Conservation (phyloP, 2,113 vertebrate genomes). For the Pterocles burchelli region DNA sequence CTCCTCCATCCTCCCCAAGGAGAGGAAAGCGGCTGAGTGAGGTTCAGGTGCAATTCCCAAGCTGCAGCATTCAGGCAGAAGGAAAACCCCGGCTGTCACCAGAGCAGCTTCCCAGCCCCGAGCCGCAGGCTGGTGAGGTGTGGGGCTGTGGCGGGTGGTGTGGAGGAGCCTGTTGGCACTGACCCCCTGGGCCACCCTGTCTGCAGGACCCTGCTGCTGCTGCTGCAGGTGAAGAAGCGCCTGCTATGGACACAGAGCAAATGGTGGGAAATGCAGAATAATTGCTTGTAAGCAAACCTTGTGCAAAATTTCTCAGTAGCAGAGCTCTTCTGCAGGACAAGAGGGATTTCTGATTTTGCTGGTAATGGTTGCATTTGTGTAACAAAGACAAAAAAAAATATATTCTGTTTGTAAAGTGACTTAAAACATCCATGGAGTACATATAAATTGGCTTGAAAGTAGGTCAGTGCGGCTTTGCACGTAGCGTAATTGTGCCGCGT, state of each 20-base stretch:
- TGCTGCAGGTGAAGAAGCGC: background rate
- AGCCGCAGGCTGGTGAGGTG: fast-evolving
- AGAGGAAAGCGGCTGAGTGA: fast-evolving
- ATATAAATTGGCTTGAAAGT: slow-evolving; percentile 54
- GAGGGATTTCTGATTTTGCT: slow-evolving; percentile 1
- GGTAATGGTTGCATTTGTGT: slow-evolving; percentile 26
- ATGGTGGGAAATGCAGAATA: background rate
- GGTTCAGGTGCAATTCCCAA: background rate
- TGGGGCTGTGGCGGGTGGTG: fast-evolving
- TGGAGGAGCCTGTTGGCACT: background rate
- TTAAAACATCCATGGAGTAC: slow-evolving; percentile 11
- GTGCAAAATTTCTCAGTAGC: background rate
- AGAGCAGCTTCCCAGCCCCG: too few species aligned
- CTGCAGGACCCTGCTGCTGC: background rate
- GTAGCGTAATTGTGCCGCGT: background rate
- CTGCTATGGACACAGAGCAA: too few species aligned
- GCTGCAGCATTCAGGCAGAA: too few species aligned
- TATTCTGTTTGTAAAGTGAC: slow-evolving; percentile 29
- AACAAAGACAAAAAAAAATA: slow-evolving; percentile 1
- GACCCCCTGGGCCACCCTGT: background rate
- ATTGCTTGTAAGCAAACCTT: background rate
- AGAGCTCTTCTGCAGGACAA: background rate
- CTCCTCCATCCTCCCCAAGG: too few species aligned
- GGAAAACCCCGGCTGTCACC: background rate
- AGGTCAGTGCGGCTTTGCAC: slow-evolving; percentile 30